phyloP scores from a whole-genome alignment of 2,113 vertebrate species.

The Plecturocebus donacophilus region DNA sequence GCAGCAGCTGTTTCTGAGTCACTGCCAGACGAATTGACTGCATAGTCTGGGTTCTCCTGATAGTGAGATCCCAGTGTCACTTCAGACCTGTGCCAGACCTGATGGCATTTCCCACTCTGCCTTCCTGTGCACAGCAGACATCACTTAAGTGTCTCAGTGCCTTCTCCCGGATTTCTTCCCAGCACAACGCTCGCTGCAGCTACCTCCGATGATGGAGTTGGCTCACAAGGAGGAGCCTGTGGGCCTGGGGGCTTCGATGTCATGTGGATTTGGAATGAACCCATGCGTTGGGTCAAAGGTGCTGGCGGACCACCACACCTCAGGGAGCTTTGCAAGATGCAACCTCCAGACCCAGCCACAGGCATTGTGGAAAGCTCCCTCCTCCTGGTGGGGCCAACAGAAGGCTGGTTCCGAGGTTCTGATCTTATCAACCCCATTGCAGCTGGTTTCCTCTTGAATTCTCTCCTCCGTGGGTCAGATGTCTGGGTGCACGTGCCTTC shows the following conservation, averaged over 20 bases:
- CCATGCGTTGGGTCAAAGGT: fast-evolving
- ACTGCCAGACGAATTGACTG: not conserved
- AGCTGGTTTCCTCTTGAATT: too few species aligned
- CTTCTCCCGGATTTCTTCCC: not conserved
- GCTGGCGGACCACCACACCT: too few species aligned
- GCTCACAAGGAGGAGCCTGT: fast-evolving
- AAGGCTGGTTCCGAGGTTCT: too few species aligned
- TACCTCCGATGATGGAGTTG: fast-evolving
- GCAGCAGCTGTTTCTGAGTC: not conserved
- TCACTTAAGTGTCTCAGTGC: fast-evolving
- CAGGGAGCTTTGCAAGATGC: not conserved
- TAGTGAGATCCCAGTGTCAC: not conserved
- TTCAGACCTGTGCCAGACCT: not conserved
- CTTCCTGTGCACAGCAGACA: not conserved
- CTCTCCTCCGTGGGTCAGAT: too few species aligned
- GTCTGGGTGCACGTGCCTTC: too few species aligned
- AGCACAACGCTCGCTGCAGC: fast-evolving
- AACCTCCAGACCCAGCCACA: too few species aligned
- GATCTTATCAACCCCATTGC: too few species aligned
- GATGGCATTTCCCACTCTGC: fast-evolving
- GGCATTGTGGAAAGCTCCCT: too few species aligned
- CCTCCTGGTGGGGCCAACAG: too few species aligned
- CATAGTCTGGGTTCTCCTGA: too few species aligned
- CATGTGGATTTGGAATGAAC: not conserved
- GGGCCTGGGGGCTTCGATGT: fast-evolving